Evolutionary conservation across 2,113 vertebrate genomes (phyloP), one percentile per base, ranked within the genome.

Genomic region (Sylvia atricapilla): DNA sequence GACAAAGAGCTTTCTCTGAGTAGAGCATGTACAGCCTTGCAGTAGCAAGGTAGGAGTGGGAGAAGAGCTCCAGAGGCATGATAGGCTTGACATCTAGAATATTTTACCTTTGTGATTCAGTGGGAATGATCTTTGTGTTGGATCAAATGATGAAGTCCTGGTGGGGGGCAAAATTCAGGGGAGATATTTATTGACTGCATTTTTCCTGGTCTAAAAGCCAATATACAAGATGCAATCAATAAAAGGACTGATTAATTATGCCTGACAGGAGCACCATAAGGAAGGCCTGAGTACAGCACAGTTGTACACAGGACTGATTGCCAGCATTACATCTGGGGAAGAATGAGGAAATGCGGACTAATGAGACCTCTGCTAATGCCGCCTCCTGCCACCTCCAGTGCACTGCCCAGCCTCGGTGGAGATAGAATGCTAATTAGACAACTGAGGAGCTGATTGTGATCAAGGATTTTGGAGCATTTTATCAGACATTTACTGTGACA

Each of bases 191-290:
- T 55, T 84, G 68, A 25, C 25, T 67, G 16, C 4, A 30, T 64
- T 90, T 96, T 74, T 92, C 69, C 75, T 74, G 25, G 37, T 39
- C 49, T 86, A 84, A 70, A 91, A 86, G 67, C 68, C 49, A 73
- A 19, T 16, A 24, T 33, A 62, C 15, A 58, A 80, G 79, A 85
- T 69, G 35, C 35, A 80, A 43, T 92, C 79, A 86, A 66, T 88
- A 70, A 74, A 83, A 95, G 30, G 19, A 20, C 59, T 94, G 83
- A 83, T 88, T 88, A 94, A 92, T 95, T 80, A 74, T 53, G 85
- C 79, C 85, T 93, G 85, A 73, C 94, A 93, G 92, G 35, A 80
- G 59, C 63, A 74, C 83, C 90, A 74, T 88, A 93, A 94, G 85
- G 78, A 93, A 88, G 46, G 75, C 49, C 82, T 69, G 78, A 69